Conservation (phyloP, 1,140 invertebrate species). For the Acromyrmex echinatior region DNA sequence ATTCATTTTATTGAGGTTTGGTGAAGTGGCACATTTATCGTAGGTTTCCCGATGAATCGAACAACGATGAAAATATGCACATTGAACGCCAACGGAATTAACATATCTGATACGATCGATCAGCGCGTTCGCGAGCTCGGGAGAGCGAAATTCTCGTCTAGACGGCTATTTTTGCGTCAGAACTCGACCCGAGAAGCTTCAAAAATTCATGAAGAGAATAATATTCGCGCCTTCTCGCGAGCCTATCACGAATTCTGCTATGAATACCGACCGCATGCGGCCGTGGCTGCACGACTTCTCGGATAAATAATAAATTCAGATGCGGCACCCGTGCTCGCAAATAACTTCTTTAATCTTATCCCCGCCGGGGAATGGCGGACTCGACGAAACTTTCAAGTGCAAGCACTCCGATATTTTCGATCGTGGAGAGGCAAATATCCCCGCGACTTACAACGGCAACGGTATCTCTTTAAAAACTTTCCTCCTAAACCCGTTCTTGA, state of each 20-base stretch:
- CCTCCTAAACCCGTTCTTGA: conserved; percentile 14
- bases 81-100: neutral
- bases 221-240: conserved; percentile 51
- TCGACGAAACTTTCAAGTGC: conserved; percentile 69
- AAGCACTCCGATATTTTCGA: conserved; percentile 50
- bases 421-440: neutral
- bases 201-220: conserved; percentile 75
- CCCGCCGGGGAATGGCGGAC: conserved; percentile 24
- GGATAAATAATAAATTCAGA: conserved; percentile 76
- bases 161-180: conserved; percentile 48
- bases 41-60: neutral
- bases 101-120: conserved; percentile 21
- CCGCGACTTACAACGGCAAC: neutral
- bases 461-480: conserved; percentile 46
- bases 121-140: neutral
- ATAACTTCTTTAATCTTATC: conserved; percentile 75
- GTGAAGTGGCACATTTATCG: neutral
- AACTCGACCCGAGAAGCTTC: conserved; percentile 29
- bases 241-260: conserved; percentile 66
- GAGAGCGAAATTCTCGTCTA: conserved; percentile 20
- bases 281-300: conserved; percentile 35
- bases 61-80: neutral
- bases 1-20: neutral
- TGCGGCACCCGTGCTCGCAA: conserved; percentile 62
- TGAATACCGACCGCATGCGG: conserved; percentile 70